Conservation (phyloP, 2,888 invertebrate genomes). For the Microctonus aethiopoides region DNA sequence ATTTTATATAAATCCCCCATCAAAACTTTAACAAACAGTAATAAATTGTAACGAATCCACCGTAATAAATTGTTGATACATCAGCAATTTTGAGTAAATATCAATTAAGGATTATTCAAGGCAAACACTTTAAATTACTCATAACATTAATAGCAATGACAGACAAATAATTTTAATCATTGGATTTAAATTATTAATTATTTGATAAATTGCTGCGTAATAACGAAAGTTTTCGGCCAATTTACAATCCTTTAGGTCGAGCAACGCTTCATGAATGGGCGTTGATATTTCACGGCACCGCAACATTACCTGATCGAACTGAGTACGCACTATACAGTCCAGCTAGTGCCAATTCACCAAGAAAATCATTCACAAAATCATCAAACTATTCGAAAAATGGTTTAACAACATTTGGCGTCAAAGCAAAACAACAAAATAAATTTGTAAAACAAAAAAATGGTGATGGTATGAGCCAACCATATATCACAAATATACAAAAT, state of each 20-base stretch:
- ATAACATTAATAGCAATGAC: background rate
- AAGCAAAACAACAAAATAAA: constrained; percentile 71
- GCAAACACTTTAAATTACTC: no score
- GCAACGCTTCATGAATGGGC: constrained; percentile 94
- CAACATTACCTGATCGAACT: constrained; percentile 67
- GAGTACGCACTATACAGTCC: constrained; percentile 59
- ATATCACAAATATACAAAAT: constrained; percentile 51
- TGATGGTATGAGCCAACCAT: constrained; percentile 47
- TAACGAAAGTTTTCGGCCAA: constrained; percentile 43
- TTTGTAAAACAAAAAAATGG: constrained; percentile 58
- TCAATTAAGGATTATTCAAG: no score
- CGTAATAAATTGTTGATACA: no score
- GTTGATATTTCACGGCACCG: constrained; percentile 91
- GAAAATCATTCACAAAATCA: constrained; percentile 56
- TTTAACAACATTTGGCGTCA: constrained; percentile 41
- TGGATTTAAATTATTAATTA: background rate
- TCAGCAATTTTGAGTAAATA: no score
- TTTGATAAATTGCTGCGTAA: background rate
- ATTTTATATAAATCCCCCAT: no score
- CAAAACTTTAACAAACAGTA: no score
- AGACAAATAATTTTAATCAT: background rate
- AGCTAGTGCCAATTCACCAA: constrained; percentile 51
- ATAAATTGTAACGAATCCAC: no score
- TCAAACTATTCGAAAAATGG: constrained; percentile 55
- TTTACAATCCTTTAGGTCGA: constrained; percentile 74